Evolutionary conservation across 2,888 invertebrate genomes (phyloP).

Genomic region (Thecophora atra): DNA sequence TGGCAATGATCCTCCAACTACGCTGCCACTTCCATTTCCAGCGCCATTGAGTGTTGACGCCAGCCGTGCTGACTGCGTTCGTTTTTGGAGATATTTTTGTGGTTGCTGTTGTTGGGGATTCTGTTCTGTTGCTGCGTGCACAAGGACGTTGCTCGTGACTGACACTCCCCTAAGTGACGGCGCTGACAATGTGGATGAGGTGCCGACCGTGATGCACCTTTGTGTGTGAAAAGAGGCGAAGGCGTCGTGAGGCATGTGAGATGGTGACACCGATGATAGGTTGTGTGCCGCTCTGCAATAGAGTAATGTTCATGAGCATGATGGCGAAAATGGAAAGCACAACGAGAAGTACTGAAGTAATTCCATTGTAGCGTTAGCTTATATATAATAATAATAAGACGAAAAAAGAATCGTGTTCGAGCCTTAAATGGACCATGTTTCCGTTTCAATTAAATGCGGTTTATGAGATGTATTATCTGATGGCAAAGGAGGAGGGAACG

Average conservation of each 20-base stretch:
- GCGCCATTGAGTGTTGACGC: constrained; percentile 41
- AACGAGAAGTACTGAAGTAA: too few species aligned
- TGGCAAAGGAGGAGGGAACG: too few species aligned
- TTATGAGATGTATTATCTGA: too few species aligned
- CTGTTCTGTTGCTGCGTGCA: constrained; percentile 58
- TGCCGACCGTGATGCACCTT: constrained; percentile 54
- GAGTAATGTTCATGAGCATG: constrained; percentile 12
- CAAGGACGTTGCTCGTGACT: constrained; percentile 53
- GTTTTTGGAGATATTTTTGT: too few species aligned
- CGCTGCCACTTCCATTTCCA: constrained; percentile 46
- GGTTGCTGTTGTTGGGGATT: too few species aligned
- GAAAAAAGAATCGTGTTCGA: too few species aligned
- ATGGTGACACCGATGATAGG: constrained; percentile 65
- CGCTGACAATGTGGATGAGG: constrained; percentile 32
- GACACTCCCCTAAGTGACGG: constrained; percentile 35
- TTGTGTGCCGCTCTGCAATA: constrained; percentile 60
- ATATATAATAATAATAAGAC: too few species aligned
- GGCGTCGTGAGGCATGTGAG: constrained; percentile 66
- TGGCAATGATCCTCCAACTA: constrained; percentile 58
- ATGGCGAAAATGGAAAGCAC: not conserved
- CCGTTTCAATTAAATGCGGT: too few species aligned
- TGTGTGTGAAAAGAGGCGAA: too few species aligned
- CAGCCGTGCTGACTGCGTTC: too few species aligned
- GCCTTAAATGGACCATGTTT: too few species aligned
- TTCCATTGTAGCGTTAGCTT: not conserved